These are phyloP conservation scores for Andrena chrysosceles DNA, from an alignment of 2,888 invertebrate species.

Conservation along the genomic window DNA sequence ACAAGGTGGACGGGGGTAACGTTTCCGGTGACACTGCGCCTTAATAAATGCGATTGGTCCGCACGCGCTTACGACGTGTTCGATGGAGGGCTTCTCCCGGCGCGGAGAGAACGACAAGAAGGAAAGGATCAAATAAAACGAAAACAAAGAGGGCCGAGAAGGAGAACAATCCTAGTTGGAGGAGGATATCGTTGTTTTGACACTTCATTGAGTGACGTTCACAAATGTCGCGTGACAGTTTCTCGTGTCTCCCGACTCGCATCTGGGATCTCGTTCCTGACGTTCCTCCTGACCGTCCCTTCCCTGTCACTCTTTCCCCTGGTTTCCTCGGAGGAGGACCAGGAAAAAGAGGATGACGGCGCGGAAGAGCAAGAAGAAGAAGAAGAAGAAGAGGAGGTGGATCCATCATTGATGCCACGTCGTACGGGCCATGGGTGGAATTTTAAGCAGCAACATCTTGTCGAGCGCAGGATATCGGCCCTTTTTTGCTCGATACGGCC, in stretches of 20 bases:
- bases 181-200: constrained; percentile 75
- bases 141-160: constrained; percentile 6
- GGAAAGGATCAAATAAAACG: not conserved
- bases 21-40: constrained; percentile 71
- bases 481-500: constrained; percentile 77
- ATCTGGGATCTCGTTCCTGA: constrained; percentile 63
- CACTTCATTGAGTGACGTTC: constrained; percentile 75
- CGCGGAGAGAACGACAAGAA: not conserved
- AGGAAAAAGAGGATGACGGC: constrained; percentile 59
- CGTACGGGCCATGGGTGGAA: constrained; percentile 75
- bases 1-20: constrained; percentile 72
- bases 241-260: constrained; percentile 71
- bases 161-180: constrained; percentile 30
- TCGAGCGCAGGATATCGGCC: constrained; percentile 70
- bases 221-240: constrained; percentile 75
- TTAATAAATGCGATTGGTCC: constrained; percentile 75
- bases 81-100: constrained; percentile 38
- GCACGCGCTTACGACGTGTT: constrained; percentile 67
- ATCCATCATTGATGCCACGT: constrained; percentile 81
- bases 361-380: constrained; percentile 48
- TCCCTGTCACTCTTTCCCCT: constrained; percentile 42
- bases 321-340: constrained; percentile 48
- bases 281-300: constrained; percentile 42
- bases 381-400: constrained; percentile 65
- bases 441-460: constrained; percentile 81